These are phyloP conservation scores for Clarias macrocephalus DNA, from an alignment of 2,113 vertebrate genomes.

Conservation along the genomic window DNA sequence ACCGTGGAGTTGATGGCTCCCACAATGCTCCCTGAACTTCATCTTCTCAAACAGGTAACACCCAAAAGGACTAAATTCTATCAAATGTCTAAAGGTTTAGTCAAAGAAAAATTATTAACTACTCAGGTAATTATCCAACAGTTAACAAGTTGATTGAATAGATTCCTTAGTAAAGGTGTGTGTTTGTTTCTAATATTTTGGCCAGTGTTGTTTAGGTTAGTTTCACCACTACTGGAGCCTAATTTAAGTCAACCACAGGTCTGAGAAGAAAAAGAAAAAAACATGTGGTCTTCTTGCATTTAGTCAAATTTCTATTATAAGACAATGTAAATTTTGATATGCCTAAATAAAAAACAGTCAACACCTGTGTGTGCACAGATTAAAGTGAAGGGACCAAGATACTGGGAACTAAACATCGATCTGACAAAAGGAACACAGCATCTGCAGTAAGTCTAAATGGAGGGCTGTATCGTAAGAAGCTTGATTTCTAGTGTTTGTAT, in stretches of 20 bases:
- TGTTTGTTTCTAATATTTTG: background rate
- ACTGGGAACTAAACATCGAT: constrained; percentile 94
- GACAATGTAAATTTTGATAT: background rate
- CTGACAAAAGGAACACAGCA: constrained; percentile 87
- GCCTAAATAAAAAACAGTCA: background rate
- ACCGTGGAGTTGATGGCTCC: constrained; percentile 95
- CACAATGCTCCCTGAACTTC: constrained; percentile 91
- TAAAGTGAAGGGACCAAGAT: constrained; percentile 94
- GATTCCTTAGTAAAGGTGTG: background rate
- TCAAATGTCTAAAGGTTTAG: background rate
- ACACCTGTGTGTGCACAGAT: constrained; percentile 72
- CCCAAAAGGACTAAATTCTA: background rate
- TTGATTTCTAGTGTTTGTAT: background rate
- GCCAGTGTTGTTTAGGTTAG: background rate
- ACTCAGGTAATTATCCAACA: background rate
- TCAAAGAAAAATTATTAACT: background rate
- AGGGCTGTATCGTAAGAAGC: background rate
- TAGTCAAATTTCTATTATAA: background rate
- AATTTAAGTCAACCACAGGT: background rate
- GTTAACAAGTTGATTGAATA: background rate
- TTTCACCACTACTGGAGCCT: background rate
- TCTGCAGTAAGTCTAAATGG: constrained; percentile 81
- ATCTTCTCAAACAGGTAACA: constrained; percentile 88
- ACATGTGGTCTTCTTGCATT: background rate
- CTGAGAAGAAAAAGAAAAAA: background rate